Percentiles rank a stretch among this genome's conserved stretches.
These are phyloP conservation scores for Meloe dianella DNA, from an alignment of 2,888 invertebrate genomes.

Conservation along the genomic window DNA sequence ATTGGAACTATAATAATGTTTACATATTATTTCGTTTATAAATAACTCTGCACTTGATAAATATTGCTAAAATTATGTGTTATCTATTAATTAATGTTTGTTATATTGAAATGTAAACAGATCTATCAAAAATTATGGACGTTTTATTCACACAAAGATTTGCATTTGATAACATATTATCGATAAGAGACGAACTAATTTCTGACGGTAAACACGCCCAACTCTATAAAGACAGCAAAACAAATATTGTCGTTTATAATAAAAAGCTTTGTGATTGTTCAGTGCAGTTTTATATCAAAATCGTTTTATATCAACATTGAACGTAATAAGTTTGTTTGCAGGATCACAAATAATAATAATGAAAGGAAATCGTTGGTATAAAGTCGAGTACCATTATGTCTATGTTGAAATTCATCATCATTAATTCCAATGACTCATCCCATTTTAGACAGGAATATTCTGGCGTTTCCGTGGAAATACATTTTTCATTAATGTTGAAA, in stretches of 20 bases:
- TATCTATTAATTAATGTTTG: background rate
- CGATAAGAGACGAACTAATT: background rate
- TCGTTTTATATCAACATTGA: background rate
- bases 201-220: background rate
- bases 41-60: background rate
- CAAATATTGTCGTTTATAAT: background rate
- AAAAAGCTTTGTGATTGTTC: background rate
- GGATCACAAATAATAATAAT: background rate
- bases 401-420: too few relatives aligned
- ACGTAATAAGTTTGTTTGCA: background rate
- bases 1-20: too few relatives aligned
- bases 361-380: too few relatives aligned
- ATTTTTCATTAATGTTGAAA: background rate
- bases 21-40: background rate
- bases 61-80: background rate
- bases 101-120: too few relatives aligned
- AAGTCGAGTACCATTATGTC: too few relatives aligned
- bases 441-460: too few relatives aligned
- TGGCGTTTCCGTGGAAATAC: too few relatives aligned
- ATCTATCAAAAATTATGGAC: too few relatives aligned
- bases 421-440: background rate
- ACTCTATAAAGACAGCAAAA: background rate
- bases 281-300: constrained; percentile 1
- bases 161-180: too few relatives aligned
- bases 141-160: too few relatives aligned